Conservation (phyloP, 2,888 invertebrate genomes). For the Malthinus flaveolus region DNA sequence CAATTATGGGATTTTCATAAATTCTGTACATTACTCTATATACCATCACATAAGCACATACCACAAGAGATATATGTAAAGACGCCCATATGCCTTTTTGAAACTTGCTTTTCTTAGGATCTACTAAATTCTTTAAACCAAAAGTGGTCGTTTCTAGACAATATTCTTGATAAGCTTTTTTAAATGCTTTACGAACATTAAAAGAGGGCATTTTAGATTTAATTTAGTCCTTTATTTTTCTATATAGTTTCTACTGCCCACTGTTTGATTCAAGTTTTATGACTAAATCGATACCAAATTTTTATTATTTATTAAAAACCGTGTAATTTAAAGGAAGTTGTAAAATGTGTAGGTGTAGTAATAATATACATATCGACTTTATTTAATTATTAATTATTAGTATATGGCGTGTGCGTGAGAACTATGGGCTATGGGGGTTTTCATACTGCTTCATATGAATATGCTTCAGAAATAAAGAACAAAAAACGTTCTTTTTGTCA, state of each 20-base stretch:
- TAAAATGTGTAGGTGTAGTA: too few species aligned
- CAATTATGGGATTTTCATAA: constrained; percentile 3
- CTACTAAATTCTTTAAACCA: not conserved
- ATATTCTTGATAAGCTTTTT: not conserved
- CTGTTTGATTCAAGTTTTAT: not conserved
- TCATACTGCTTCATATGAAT: too few species aligned
- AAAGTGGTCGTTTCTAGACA: not conserved
- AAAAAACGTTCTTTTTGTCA: too few species aligned
- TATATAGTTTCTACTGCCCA: not conserved
- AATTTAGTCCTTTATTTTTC: not conserved
- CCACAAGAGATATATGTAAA: not conserved
- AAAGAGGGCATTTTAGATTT: not conserved
- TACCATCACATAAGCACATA: not conserved
- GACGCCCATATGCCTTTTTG: constrained; percentile 5
- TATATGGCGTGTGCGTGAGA: too few species aligned
- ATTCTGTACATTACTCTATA: not conserved
- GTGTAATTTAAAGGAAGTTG: too few species aligned
- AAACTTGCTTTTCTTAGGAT: not conserved
- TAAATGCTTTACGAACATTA: not conserved
- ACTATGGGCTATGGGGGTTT: too few species aligned
- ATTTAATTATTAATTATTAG: too few species aligned
- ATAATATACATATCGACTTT: too few species aligned
- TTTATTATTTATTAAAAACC: too few species aligned
- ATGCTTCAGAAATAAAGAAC: too few species aligned
- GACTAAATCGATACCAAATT: too few species aligned